These are phyloP conservation scores for Heterotilapia buettikoferi DNA, from an alignment of 2,113 vertebrate genomes.

Conservation along the genomic window DNA sequence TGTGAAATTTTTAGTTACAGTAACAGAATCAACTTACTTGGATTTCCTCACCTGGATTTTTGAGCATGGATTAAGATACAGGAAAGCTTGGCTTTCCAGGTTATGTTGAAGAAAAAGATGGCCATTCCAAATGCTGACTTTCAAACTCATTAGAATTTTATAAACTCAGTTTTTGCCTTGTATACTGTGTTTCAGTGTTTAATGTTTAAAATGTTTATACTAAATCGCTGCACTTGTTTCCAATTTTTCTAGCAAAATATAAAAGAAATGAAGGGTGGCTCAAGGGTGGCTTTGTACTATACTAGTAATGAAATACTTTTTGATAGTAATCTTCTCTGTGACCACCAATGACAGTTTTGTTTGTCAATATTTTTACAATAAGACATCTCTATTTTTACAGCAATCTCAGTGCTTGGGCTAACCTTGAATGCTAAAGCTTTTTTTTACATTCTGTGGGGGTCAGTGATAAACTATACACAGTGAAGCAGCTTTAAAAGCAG, in stretches of 20 bases:
- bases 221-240: background rate
- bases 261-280: background rate
- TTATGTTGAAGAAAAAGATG: background rate
- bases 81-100: background rate
- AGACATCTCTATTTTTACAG: background rate
- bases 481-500: background rate
- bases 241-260: background rate
- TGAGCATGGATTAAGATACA: background rate
- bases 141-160: background rate
- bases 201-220: background rate
- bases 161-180: accelerated
- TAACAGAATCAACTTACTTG: background rate
- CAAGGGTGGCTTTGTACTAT: background rate
- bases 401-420: background rate
- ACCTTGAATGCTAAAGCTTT: background rate
- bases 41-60: background rate
- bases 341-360: background rate
- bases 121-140: background rate
- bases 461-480: background rate
- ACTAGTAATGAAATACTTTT: background rate
- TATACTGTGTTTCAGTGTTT: background rate
- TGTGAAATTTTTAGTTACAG: background rate
- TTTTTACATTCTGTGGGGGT: background rate
- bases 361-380: background rate
- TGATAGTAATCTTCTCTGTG: background rate